phyloP scores from a whole-genome alignment of 2,888 invertebrate genomes.

The Orthosia gothica region DNA sequence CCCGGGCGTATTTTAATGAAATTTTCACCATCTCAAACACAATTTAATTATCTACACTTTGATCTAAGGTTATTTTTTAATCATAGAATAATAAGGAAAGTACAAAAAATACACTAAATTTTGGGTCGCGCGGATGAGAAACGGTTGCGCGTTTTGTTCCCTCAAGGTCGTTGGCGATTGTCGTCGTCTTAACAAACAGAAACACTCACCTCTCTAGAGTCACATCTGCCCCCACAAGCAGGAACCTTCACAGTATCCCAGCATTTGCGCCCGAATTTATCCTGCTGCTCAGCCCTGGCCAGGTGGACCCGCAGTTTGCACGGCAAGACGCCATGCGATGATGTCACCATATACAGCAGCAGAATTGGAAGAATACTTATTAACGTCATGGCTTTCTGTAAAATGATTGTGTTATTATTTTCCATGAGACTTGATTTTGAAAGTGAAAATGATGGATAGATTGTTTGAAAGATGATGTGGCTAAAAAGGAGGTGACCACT shows the following conservation, averaged over 20 bases:
- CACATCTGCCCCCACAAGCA: conserved; percentile 96
- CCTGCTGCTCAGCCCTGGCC: conserved; percentile 93
- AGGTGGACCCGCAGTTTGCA: conserved; percentile 93
- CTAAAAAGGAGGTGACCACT: no score
- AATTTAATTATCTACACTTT: no score
- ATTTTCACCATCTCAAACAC: no score
- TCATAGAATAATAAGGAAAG: no score
- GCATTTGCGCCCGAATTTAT: conserved; percentile 93
- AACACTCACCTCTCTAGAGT: conserved; percentile 94
- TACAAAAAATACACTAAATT: no score
- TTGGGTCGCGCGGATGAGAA: no score
- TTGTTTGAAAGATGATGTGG: no score
- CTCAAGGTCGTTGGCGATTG: no score
- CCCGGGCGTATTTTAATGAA: no score
- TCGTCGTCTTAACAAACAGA: neutral
- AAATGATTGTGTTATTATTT: neutral
- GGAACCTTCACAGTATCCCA: conserved; percentile 95
- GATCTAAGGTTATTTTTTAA: no score
- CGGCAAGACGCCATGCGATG: conserved; percentile 55
- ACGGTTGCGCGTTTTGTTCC: no score
- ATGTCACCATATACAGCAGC: conserved; percentile 46
- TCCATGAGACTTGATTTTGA: neutral
- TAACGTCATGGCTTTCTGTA: conserved; percentile 44
- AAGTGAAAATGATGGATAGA: neutral
- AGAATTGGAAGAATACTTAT: conserved; percentile 53